These are phyloP conservation scores for Phrynocephalus versicolor DNA, from an alignment of 2,113 vertebrate species.

Conservation along the genomic window DNA sequence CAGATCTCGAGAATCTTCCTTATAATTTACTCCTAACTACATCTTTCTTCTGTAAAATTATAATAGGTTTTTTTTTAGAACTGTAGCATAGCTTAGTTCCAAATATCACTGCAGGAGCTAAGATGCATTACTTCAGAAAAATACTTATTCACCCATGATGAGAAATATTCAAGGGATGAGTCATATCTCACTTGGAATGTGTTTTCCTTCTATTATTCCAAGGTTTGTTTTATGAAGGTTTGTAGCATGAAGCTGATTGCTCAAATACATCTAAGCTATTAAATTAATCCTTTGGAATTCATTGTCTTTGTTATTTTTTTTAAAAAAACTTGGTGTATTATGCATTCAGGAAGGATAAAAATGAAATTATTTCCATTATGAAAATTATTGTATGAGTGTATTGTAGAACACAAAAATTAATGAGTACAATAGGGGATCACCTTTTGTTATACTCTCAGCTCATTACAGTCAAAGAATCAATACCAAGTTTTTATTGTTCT, in stretches of 20 bases:
- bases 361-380: not conserved
- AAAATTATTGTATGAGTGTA: not conserved
- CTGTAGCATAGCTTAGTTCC: not conserved
- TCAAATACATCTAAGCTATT: not conserved
- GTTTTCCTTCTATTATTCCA: not conserved
- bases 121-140: conserved; percentile 1
- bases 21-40: too few relatives aligned
- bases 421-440: not conserved
- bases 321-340: not conserved
- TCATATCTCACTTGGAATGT: not conserved
- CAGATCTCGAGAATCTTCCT: too few relatives aligned
- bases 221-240: conserved; percentile 14
- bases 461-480: conserved; percentile 2
- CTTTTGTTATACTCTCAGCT: conserved; percentile 2
- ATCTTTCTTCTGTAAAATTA: too few relatives aligned
- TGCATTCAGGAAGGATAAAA: conserved; percentile 1
- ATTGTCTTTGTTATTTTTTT: conserved; percentile 3
- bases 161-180: conserved; percentile 7
- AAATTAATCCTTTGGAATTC: conserved; percentile 7
- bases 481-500: not conserved
- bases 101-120: not conserved
- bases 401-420: not conserved
- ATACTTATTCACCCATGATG: not conserved
- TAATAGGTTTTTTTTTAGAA: too few relatives aligned
- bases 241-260: not conserved